phyloP scores from a whole-genome alignment of 2,888 invertebrate genomes.

The Cantharis lateralis region DNA sequence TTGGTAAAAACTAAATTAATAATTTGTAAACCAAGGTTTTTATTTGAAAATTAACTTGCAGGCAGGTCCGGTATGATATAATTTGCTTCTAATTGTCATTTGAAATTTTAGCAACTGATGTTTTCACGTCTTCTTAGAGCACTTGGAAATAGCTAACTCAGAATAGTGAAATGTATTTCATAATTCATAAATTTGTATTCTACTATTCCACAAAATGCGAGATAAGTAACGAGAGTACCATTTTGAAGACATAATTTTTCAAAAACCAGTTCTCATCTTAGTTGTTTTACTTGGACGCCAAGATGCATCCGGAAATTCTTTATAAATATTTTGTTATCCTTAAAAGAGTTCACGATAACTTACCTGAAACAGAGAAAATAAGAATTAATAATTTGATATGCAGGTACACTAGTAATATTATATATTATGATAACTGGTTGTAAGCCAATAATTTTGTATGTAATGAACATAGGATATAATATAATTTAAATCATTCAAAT shows the following conservation, averaged over 20 bases:
- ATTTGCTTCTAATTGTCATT: too few species aligned
- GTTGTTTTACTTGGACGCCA: background rate
- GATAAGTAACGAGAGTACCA: background rate
- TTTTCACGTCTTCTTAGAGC: too few species aligned
- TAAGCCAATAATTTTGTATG: too few species aligned
- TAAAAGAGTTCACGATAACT: constrained; percentile 3
- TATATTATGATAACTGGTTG: background rate
- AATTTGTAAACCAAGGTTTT: too few species aligned
- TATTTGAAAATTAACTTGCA: too few species aligned
- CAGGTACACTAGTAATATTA: background rate
- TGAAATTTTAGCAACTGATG: too few species aligned
- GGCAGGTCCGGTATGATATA: too few species aligned
- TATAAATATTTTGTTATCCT: constrained; percentile 8
- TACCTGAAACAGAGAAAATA: constrained; percentile 15
- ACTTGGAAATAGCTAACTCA: background rate
- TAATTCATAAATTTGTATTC: background rate
- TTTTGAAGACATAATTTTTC: background rate
- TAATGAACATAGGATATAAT: too few species aligned
- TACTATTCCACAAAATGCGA: background rate
- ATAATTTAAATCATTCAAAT: background rate
- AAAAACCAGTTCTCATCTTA: background rate
- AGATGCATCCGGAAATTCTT: constrained; percentile 11
- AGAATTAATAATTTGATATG: background rate
- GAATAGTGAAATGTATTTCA: background rate
- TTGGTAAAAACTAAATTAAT: too few species aligned